phyloP scores from a whole-genome alignment of 2,113 vertebrate species.

The Labeo rohita region DNA sequence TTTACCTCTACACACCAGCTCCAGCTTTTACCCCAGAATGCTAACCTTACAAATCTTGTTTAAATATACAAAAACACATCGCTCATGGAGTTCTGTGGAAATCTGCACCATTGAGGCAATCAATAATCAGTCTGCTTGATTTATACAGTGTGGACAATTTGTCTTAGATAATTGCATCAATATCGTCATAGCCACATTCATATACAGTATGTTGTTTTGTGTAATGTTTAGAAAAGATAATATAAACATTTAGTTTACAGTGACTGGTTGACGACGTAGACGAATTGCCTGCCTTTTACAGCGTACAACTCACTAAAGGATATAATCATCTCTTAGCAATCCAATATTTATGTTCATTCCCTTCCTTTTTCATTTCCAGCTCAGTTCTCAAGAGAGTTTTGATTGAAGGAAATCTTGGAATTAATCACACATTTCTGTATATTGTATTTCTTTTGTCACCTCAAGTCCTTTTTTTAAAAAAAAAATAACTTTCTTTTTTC shows the following conservation, averaged over 20 bases:
- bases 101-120: not conserved
- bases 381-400: not conserved
- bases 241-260: not conserved
- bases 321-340: not conserved
- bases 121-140: not conserved
- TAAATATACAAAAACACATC: not conserved
- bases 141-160: not conserved
- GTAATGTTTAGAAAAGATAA: not conserved
- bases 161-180: not conserved
- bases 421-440: conserved; percentile 30
- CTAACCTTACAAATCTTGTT: not conserved
- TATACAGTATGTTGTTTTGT: not conserved
- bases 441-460: conserved; percentile 19
- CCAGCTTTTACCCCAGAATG: too few species aligned
- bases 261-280: not conserved
- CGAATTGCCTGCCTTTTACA: not conserved
- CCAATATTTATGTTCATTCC: conserved; percentile 15
- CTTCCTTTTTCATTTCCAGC: conserved; percentile 15
- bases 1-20: not conserved
- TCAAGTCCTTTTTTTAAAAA: not conserved
- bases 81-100: not conserved
- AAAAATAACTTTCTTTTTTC: not conserved
- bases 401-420: conserved; percentile 29
- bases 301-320: not conserved
- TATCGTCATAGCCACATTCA: not conserved